phyloP scores from a whole-genome alignment of 2,888 invertebrate genomes.

The Allacma fusca region DNA sequence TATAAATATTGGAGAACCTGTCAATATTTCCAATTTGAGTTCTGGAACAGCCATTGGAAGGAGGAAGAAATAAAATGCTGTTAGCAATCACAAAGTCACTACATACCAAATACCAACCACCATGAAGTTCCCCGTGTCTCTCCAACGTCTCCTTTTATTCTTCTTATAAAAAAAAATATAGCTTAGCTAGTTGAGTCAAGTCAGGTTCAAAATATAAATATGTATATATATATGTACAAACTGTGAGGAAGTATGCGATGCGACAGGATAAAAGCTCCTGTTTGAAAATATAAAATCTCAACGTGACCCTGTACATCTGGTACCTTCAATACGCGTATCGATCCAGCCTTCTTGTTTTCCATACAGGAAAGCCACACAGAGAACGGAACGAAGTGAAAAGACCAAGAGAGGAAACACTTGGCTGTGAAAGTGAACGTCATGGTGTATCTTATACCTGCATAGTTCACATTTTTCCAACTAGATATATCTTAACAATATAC shows the following conservation, averaged over 20 bases:
- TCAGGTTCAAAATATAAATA: not conserved
- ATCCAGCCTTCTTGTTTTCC: slow-evolving; percentile 30
- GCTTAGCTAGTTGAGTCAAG: not conserved
- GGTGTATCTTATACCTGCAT: not conserved
- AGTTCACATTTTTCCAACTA: not conserved
- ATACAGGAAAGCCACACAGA: not conserved
- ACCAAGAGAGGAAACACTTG: slow-evolving; percentile 36
- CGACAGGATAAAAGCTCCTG: slow-evolving; percentile 9
- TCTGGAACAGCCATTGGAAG: too few species aligned
- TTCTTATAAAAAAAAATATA: not conserved
- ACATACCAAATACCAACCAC: too few species aligned
- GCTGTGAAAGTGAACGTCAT: slow-evolving; percentile 37
- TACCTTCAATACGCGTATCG: slow-evolving; percentile 39
- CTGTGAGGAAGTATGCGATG: not conserved
- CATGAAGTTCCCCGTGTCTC: too few species aligned
- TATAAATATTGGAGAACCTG: too few species aligned
- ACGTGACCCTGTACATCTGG: slow-evolving; percentile 41
- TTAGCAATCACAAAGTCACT: too few species aligned
- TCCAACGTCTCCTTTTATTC: not conserved
- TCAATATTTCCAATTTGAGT: too few species aligned
- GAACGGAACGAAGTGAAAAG: slow-evolving; percentile 30
- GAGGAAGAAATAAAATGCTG: too few species aligned
- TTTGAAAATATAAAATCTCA: slow-evolving; percentile 41
- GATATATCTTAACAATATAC: too few species aligned
- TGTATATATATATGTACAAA: not conserved